Conservation (phyloP, 2,888 invertebrate species). For the Drosophila ezoana region DNA sequence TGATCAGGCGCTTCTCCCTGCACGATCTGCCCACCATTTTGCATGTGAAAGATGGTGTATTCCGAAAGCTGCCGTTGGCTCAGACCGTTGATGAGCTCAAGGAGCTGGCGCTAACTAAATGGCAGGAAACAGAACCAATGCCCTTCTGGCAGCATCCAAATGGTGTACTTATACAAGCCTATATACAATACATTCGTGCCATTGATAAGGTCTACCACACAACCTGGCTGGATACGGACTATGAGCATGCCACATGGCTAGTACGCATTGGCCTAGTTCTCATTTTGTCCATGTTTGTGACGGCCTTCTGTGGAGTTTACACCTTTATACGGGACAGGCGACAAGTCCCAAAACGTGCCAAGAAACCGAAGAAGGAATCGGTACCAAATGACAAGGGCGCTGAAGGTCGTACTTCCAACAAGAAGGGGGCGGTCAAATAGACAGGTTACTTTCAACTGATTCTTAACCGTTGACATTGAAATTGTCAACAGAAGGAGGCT, state of each 20-base stretch:
- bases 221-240: not conserved
- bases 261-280: slow-evolving; percentile 15
- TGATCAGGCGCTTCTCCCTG: slow-evolving; percentile 30
- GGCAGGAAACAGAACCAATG: slow-evolving; percentile 15
- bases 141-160: slow-evolving; percentile 37
- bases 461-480: not conserved
- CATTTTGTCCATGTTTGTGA: not conserved
- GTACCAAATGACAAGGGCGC: not conserved
- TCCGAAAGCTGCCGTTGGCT: slow-evolving; percentile 23
- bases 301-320: not conserved
- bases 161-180: not conserved
- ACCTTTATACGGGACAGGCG: not conserved
- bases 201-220: slow-evolving; percentile 8
- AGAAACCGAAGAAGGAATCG: not conserved
- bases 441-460: not conserved
- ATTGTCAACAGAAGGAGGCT: not conserved
- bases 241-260: slow-evolving; percentile 16
- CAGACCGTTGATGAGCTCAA: slow-evolving; percentile 2
- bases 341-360: not conserved
- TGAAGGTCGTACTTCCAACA: not conserved
- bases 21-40: slow-evolving; percentile 21
- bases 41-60: slow-evolving; percentile 37
- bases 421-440: not conserved
- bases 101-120: slow-evolving; percentile 7
- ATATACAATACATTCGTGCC: slow-evolving; percentile 5